Evolutionary conservation across 2,888 invertebrate genomes (phyloP), one percentile per base, ranked within the genome.

Genomic region (Ecdyonurus torrentis): DNA sequence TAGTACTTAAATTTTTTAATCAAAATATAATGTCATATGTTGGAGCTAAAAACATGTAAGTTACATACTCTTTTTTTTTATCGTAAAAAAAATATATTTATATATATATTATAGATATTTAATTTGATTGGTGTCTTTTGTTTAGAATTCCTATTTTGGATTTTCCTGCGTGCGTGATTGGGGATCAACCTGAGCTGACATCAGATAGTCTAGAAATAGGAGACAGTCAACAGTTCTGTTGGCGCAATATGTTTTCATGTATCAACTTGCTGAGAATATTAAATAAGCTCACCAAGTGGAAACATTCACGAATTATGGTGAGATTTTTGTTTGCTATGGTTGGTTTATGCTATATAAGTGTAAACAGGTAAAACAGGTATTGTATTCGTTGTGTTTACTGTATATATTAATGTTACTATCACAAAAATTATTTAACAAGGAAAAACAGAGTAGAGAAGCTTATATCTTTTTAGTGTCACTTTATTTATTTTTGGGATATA

Each of bases 201-300:
- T 86, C 89, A 53, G 95, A 97, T 73, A 91, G 88, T 71, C 80
- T 97, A 66, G 89, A 91, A 71, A 87, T 91, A 69, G 89, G 90
- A 25, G 88, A 88, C 70, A 84, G 85, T 65, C 85, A 90, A 67
- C 85, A 86, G 59, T 97, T 88, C 75, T 94, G 96, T 59, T 99
- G 98, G 99, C 83, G 98, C 68, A 99, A 99, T 78, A 87, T 99
- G 63, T 99, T 96, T 76, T 93, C 96, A 2, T 96, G 97, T 72
- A 95, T 99, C 65, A 99, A 99, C 79, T 77, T 99, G 61, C 77
- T 99, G 66, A 83, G 99, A 69, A 92, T 99, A 69, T 81, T 99
- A 63, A 99, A 99, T 75, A 99, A 99, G 78, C 79, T 99, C 64
- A 98, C 97, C 55, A 99, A 99, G 76, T 97, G 98, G 94, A 99